Evolutionary conservation across 2,888 invertebrate species (phyloP), one percentile per base, ranked within the genome.

Genomic region (Amblyteles armatorius): DNA sequence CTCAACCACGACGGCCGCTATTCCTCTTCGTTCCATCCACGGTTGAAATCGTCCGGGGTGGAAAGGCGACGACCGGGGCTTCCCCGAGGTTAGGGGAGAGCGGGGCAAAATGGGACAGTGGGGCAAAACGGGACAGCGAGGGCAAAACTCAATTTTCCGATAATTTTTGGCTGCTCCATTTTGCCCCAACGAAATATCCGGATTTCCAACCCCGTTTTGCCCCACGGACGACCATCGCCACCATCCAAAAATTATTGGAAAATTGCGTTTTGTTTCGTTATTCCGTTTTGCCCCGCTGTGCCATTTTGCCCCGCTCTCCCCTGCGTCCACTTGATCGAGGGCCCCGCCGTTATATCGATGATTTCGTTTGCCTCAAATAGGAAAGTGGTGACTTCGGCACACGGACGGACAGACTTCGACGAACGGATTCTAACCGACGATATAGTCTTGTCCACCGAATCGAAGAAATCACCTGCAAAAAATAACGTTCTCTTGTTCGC

Each of bases 361-460:
- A 92, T 90, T 91, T 92, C 90, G 90, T 91, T 92, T 90, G 86
- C 87, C 87, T 86, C 86, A 90, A 90, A 89, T 88, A 83, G 87
- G 88, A 86, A 88, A 89, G 76, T 81, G 82, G 69, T 55, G 22
- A 65, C 40, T 73, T 50, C 69, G 85, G 71, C 79, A 82, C 73
- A 82, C 79, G 72, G 78, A 69, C 60, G 9, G 36, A 36, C 36
- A 36, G 36, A 36, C 65, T 50, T 72, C 67, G 63, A 7, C 82
- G 79, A 84, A 79, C 86, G 79, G 82, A 82, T 86, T 86, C 73
- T 16, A 50, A 16, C 55, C 78, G 82, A 82, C 69, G 80, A 79
- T 86, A 69, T 79, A 74, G 78, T 76, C 26, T 68, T 68, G 40
- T 77, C 19, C 78, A 81, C 79, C 52, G 67, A 33, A 50, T 11